These are phyloP conservation scores for Phalacrocorax carbo DNA, from an alignment of 2,113 vertebrate genomes.

Conservation along the genomic window DNA sequence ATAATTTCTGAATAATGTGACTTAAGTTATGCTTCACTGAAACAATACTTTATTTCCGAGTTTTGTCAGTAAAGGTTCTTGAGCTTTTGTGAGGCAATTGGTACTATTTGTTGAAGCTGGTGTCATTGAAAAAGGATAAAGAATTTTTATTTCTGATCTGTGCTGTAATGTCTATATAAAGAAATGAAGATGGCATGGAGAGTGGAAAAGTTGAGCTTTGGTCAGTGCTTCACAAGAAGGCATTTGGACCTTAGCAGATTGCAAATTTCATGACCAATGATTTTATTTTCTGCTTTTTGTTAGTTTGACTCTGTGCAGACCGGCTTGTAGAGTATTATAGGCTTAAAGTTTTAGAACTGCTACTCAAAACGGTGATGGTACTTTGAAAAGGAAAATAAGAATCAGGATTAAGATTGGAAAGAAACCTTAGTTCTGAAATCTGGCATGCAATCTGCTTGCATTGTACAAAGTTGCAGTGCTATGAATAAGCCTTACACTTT, in stretches of 20 bases:
- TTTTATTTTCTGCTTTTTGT: background rate
- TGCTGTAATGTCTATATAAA: background rate
- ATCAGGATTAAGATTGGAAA: background rate
- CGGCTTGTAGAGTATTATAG: background rate
- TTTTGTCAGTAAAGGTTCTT: background rate
- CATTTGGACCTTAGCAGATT: background rate
- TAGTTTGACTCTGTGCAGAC: background rate
- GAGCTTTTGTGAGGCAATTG: background rate
- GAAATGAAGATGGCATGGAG: background rate
- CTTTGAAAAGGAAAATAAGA: background rate
- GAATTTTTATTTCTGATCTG: background rate
- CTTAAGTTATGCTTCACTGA: background rate
- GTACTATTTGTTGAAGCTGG: background rate
- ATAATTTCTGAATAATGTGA: background rate
- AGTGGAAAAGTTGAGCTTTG: background rate
- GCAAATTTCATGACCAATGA: background rate
- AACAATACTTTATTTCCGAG: background rate
- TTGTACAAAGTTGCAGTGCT: background rate
- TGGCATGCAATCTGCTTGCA: background rate
- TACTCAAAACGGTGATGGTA: background rate
- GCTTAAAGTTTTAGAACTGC: background rate
- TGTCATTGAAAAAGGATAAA: background rate
- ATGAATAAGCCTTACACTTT: background rate
- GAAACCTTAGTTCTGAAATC: background rate
- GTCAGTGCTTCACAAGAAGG: background rate